Conservation (phyloP, 2,888 invertebrate species). For the Metalampra italica region DNA sequence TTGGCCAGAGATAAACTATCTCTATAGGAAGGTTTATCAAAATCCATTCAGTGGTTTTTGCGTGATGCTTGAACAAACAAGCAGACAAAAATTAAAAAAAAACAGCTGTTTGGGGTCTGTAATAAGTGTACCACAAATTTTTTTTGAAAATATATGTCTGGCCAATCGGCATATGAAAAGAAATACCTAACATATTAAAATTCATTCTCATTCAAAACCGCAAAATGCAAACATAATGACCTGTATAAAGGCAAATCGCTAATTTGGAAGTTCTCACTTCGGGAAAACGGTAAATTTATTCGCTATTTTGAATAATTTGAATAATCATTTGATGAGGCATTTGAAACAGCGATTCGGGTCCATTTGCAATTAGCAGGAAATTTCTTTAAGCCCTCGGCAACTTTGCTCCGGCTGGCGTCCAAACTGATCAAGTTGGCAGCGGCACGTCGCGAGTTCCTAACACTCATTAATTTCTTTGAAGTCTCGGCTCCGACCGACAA, state of each 20-base stretch:
- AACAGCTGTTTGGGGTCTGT: too few relatives aligned
- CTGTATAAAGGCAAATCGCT: conserved; percentile 1
- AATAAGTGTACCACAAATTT: too few relatives aligned
- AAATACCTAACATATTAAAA: too few relatives aligned
- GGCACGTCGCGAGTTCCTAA: conserved; percentile 73
- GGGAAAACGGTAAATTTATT: conserved; percentile 33
- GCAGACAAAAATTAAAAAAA: too few relatives aligned
- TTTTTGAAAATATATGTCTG: too few relatives aligned
- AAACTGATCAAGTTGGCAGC: conserved; percentile 69
- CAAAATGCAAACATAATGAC: background rate
- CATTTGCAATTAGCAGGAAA: conserved; percentile 62
- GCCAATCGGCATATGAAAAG: too few relatives aligned
- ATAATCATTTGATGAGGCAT: conserved; percentile 40
- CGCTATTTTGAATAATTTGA: conserved; percentile 46
- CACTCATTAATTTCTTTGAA: conserved; percentile 77
- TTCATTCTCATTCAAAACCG: background rate
- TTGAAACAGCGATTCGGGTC: conserved; percentile 39
- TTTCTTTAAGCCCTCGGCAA: conserved; percentile 60
- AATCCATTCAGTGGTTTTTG: too few relatives aligned
- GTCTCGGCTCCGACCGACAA: conserved; percentile 59
- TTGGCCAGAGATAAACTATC: too few relatives aligned
- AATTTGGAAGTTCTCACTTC: conserved; percentile 18
- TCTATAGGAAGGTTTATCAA: too few relatives aligned
- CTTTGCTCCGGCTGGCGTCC: conserved; percentile 76
- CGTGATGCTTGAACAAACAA: too few relatives aligned